phyloP scores from a whole-genome alignment of 2,113 vertebrate genomes.

The Ochotona curzoniae region DNA sequence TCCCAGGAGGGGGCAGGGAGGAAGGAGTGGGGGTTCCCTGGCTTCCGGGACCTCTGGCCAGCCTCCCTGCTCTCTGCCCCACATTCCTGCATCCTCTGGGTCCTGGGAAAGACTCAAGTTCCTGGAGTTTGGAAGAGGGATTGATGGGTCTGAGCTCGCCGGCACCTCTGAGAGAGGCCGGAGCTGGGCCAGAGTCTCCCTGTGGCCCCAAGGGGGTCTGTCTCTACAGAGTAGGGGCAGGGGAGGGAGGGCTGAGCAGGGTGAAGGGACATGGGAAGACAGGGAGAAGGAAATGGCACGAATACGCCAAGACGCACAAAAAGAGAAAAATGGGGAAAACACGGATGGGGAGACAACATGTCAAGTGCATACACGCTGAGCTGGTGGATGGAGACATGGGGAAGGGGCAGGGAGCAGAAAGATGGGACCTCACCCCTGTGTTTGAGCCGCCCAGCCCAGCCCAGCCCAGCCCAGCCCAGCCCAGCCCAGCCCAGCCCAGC shows the following conservation, averaged over 20 bases:
- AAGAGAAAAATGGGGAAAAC: background rate
- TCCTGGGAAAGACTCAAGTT: constrained; percentile 68
- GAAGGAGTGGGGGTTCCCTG: background rate
- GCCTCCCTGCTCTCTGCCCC: constrained; percentile 62
- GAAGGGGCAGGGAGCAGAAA: no score
- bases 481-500: no score
- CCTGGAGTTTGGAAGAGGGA: background rate
- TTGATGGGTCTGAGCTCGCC: constrained; percentile 22
- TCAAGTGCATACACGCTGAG: no score
- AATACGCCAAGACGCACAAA: no score
- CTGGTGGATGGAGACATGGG: no score
- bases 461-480: no score
- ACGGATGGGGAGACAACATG: no score
- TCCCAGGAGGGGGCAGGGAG: no score
- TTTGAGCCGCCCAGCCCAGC: no score
- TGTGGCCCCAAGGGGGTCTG: background rate
- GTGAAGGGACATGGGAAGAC: background rate
- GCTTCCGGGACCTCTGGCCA: background rate
- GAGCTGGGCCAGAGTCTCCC: background rate
- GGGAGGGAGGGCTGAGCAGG: background rate
- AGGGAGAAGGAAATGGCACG: background rate
- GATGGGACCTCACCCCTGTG: no score
- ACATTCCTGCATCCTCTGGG: constrained; percentile 73
- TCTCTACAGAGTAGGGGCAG: background rate
- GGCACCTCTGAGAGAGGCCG: constrained; percentile 32